Base-by-base conservation (phyloP, 53 echinoderm and acorn worm species). In the Luidia sarsii region DNA sequence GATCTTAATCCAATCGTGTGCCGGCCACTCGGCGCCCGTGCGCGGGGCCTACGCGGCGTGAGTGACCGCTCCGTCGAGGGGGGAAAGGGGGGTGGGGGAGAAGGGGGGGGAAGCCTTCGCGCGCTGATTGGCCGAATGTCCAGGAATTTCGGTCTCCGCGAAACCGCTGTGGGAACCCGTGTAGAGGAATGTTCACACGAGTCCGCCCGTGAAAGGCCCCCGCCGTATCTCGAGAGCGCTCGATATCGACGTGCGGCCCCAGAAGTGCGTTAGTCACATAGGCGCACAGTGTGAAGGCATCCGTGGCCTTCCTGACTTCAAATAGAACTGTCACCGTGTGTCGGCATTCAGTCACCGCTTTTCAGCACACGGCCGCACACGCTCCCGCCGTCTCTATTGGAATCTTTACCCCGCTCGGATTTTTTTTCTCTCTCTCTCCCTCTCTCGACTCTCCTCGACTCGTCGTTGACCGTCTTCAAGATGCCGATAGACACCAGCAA, bases 401-500 rank as follows among this genome's bases (percentile, higher is more conserved):
- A 89, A 67, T 89, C 83, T 52, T 83, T 68, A 59, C 46, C 31
- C 83, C 67, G 2, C 13, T 55, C 21, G 34, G n/a, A 38, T 28
- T 60, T 64, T 38, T 11, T 38, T 25, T 27, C 0, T 31, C 36
- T 67, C 19, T 53, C 19, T 35, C 30, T 39, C 5, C 1, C 39
- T 49, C 30, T 38, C 51, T 11, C 63, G 29, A 21, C 43, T 53
- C 15, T 67, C 18, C 29, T n/a, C n/a, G n/a, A n/a, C n/a, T n/a
- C n/a, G 25, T 46, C 27, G 48, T 11, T 43, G 25, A 48, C 29
- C 30, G 48, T 57, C 23, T 45, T 45, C 65, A 91, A 77, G 43
- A 90, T 95, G 87, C 87, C 95, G 81, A 68, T 89, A 87, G 95
- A 95, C 64, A 63, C 84, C 30, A 91, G 70, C 50, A 92, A 84